Conservation (phyloP, 2,113 vertebrate species). For the Aptenodytes forsteri region DNA sequence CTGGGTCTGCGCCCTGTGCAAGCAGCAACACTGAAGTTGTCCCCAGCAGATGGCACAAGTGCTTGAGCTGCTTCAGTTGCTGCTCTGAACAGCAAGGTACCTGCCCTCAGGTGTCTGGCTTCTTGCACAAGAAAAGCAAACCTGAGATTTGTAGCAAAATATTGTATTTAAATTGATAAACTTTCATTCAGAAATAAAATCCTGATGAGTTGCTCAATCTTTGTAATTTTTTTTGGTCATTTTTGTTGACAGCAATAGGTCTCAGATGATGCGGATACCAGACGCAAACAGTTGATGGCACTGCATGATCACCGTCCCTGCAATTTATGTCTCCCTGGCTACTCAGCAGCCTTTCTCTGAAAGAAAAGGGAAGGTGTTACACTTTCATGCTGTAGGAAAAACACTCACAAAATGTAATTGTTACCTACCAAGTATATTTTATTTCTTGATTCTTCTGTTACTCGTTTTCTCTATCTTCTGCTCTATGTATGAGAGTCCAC, state of each 20-base stretch:
- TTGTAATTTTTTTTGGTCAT: rapidly evolving
- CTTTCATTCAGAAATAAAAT: not conserved
- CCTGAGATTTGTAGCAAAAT: not conserved
- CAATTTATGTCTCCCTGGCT: not conserved
- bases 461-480: not conserved
- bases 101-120: not conserved
- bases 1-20: not conserved
- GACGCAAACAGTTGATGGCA: constrained; percentile 26
- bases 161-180: not conserved
- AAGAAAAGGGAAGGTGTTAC: not conserved
- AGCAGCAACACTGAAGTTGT: not conserved
- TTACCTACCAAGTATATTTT: not conserved
- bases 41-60: constrained; percentile 36
- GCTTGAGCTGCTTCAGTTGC: not conserved
- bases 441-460: not conserved
- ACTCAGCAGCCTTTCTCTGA: not conserved
- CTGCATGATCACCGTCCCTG: not conserved
- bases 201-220: not conserved
- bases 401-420: not conserved
- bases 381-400: not conserved
- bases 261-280: not conserved
- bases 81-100: not conserved
- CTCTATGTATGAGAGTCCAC: not conserved
- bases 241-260: not conserved
- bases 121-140: not conserved